These are phyloP conservation scores for Lepidocolaptes lacrymiger DNA, from an alignment of 2,797 vertebrate genomes.

Conservation along the genomic window DNA sequence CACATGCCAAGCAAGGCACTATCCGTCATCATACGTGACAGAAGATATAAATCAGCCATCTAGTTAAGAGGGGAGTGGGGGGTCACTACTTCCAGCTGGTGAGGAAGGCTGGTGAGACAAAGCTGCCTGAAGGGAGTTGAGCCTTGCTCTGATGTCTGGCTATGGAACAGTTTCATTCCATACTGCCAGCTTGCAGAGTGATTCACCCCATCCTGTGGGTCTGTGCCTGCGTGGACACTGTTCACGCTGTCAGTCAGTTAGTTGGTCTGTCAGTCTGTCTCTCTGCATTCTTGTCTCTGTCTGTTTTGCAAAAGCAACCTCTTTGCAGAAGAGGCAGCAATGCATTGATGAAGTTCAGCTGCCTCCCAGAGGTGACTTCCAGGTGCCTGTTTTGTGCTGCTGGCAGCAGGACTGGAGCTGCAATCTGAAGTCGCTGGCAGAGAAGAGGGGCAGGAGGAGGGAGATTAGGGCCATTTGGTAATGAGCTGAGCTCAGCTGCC, in stretches of 20 bases:
- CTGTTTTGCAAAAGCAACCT: not conserved
- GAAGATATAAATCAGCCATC: not conserved
- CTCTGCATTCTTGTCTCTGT: not conserved
- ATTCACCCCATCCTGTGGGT: not conserved
- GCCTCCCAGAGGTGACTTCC: constrained; percentile 56
- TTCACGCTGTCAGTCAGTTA: fast-evolving
- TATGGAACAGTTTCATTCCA: not conserved
- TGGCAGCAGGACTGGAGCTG: not conserved
- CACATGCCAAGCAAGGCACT: fast-evolving
- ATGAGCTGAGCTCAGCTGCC: not conserved
- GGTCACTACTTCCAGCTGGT: not conserved
- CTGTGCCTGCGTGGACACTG: not conserved
- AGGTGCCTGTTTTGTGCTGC: not conserved
- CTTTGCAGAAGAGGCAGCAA: not conserved
- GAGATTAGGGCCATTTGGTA: not conserved
- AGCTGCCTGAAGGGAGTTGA: not conserved
- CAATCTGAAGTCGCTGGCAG: fast-evolving
- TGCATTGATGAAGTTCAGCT: constrained; percentile 39
- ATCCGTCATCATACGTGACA: fast-evolving
- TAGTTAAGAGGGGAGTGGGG: not conserved
- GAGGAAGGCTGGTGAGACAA: not conserved
- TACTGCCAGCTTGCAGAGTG: not conserved
- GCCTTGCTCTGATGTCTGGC: not conserved
- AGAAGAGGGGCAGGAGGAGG: not conserved
- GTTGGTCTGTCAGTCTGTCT: not conserved